Percentiles rank a stretch among this genome's conserved stretches.
These are phyloP conservation scores for Cinara cedri DNA, from an alignment of 2,888 invertebrate genomes.

Conservation along the genomic window DNA sequence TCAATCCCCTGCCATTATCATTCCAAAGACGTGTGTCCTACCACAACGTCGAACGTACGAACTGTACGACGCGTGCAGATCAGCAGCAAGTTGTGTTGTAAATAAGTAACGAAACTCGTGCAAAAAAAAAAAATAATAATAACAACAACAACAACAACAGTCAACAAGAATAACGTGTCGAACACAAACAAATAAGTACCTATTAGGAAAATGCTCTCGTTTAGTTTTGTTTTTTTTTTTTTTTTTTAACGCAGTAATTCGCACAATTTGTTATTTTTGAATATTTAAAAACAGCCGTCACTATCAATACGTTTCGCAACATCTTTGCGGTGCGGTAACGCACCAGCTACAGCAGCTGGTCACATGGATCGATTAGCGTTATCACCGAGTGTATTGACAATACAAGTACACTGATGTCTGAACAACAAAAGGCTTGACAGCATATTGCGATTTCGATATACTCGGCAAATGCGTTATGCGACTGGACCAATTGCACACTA, in stretches of 20 bases:
- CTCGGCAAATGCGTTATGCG: not conserved
- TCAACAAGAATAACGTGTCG: no score
- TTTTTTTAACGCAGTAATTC: not conserved
- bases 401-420: not conserved
- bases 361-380: constrained; percentile 49
- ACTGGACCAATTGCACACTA: no score
- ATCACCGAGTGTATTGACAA: constrained; percentile 19
- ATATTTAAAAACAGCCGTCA: no score
- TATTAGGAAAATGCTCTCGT: no score
- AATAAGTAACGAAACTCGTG: no score
- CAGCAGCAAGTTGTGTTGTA: no score
- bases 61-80: not conserved
- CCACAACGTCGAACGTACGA: not conserved
- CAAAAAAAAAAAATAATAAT: no score
- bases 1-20: not conserved
- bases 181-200: no score
- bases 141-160: no score
- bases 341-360: constrained; percentile 24
- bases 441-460: not conserved
- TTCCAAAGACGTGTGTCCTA: not conserved
- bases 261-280: no score
- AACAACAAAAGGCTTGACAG: constrained; percentile 46
- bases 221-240: not conserved
- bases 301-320: not conserved
- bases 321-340: constrained; percentile 13